Conservation (phyloP, 2,797 vertebrate genomes). For the Pelochelys cantorii region DNA sequence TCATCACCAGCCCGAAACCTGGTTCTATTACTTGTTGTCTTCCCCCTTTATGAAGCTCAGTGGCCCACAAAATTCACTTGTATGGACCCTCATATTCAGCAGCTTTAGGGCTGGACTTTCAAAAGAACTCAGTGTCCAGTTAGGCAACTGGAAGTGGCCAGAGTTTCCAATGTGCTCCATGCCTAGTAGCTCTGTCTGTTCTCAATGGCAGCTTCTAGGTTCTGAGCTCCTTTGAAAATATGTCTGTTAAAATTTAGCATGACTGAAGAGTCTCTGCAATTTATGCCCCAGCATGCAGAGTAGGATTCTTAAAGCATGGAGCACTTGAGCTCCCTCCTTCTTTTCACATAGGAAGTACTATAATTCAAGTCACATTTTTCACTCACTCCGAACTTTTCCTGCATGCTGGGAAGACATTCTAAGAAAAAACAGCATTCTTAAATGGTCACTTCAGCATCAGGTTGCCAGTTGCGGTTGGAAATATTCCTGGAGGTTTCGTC, state of each 20-base stretch:
- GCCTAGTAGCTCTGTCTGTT: neutral
- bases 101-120: neutral
- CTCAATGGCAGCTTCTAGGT: neutral
- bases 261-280: neutral
- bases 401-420: neutral
- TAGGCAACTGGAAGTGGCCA: neutral
- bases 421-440: conserved; percentile 1
- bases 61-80: neutral
- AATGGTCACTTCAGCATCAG: neutral
- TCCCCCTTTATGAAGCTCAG: neutral
- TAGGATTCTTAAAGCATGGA: neutral
- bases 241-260: accelerated
- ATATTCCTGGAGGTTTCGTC: neutral
- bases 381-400: neutral
- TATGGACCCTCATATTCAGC: neutral
- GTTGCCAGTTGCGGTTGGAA: neutral
- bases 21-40: neutral
- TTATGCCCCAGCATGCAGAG: neutral
- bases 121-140: neutral
- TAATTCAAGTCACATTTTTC: neutral
- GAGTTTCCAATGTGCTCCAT: neutral
- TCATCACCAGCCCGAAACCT: neutral
- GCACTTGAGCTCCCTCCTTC: neutral
- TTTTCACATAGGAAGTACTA: neutral
- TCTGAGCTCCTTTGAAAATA: neutral